Conservation (phyloP, 2,797 vertebrate species). For the Rhabdophis nuchalis region DNA sequence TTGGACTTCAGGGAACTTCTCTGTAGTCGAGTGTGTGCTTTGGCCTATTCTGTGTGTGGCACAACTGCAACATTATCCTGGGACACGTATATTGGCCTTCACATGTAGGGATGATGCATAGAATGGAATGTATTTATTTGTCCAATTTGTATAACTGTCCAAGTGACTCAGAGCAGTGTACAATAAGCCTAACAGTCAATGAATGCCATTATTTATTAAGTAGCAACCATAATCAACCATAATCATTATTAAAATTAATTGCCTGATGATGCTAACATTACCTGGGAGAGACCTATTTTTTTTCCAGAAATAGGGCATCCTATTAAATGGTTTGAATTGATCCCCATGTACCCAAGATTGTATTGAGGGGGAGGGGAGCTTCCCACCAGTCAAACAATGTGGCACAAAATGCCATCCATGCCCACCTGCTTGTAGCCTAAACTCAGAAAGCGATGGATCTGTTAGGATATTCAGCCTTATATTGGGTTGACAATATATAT, state of each 20-base stretch:
- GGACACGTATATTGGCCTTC: background rate
- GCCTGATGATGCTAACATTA: background rate
- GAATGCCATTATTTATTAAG: background rate
- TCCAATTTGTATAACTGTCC: background rate
- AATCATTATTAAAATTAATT: background rate
- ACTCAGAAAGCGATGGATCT: background rate
- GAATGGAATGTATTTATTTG: background rate
- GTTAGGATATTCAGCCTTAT: too few species aligned
- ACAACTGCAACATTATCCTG: background rate
- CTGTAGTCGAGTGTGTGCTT: background rate
- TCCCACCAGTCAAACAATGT: background rate
- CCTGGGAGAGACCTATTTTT: background rate
- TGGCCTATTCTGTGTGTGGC: background rate
- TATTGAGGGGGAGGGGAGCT: background rate
- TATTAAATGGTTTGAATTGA: background rate
- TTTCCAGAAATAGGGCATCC: background rate
- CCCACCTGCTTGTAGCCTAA: background rate
- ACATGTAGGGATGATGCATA: background rate
- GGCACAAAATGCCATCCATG: background rate
- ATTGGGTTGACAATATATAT: too few species aligned
- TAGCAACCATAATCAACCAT: background rate
- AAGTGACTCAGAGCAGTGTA: background rate
- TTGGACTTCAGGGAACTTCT: background rate
- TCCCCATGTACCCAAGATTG: background rate
- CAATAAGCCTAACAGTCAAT: background rate